Conservation (phyloP, 2,888 invertebrate genomes). For the Acheta domesticus region DNA sequence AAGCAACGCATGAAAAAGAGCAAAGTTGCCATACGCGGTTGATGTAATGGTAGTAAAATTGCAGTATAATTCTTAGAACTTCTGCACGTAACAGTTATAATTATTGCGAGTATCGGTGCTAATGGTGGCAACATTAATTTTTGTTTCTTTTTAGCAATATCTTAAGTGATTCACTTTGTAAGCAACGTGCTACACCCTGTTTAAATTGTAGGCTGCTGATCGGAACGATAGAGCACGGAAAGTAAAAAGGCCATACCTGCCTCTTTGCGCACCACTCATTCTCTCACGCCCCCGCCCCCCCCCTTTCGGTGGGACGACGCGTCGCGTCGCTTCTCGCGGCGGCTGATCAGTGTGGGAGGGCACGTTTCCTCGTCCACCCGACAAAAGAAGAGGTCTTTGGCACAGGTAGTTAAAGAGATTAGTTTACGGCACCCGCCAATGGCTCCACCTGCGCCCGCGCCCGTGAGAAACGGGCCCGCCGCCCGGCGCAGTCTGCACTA, state of each 20-base stretch:
- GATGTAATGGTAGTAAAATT: too few relatives aligned
- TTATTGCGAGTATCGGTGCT: too few relatives aligned
- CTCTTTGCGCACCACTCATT: not conserved
- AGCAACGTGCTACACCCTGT: too few relatives aligned
- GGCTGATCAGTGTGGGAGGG: not conserved
- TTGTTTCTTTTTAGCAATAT: too few relatives aligned
- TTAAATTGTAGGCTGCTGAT: not conserved
- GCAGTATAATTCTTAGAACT: too few relatives aligned
- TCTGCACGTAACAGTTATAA: too few relatives aligned
- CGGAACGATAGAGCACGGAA: not conserved
- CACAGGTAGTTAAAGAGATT: conserved; percentile 4
- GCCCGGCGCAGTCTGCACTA: not conserved
- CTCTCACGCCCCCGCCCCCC: not conserved
- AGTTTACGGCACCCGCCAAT: not conserved
- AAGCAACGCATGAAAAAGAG: too few relatives aligned
- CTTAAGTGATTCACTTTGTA: too few relatives aligned
- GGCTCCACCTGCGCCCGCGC: not conserved
- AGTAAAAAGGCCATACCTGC: not conserved
- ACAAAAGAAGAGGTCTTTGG: not conserved
- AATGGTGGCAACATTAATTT: too few relatives aligned
- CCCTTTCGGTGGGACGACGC: not conserved
- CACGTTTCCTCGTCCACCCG: not conserved
- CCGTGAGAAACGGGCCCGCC: not conserved
- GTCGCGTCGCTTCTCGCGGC: not conserved
- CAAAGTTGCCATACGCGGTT: too few relatives aligned